Evolutionary conservation across 2,113 vertebrate genomes (phyloP), one percentile per base, ranked within the genome.

Genomic region (Okapia johnstoni): DNA sequence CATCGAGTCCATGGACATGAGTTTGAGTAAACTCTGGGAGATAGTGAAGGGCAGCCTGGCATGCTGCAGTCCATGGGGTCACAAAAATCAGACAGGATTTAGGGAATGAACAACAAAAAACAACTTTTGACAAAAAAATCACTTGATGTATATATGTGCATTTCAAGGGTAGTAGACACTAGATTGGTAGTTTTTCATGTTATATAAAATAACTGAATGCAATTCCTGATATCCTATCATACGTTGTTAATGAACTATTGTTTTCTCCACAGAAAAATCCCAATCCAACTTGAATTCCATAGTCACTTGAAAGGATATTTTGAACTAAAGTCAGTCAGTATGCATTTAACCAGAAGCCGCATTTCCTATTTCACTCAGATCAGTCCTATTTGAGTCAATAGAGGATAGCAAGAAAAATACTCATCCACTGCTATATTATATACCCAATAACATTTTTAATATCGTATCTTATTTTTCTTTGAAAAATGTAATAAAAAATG

Each of bases 311-410:
- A 88, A 95, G 43, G 4, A 21, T 94, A 86, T 76, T 86, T 15
- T 96, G 61, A 90, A 96, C 19, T 85, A 85, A 94, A 58, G 83
- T 0, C n/a, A 93, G 55, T 79, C 61, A 96, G 48, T 79, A 96
- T 30, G 9, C 14, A 85, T 86, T 83, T 92, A 96, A 86, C 6
- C 12, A 19, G 30, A 92, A 89, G 70, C 21, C 46, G 28, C 14
- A 2, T 48, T 92, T 54, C n/a, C 87, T 87, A 36, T 84, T 89
- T 33, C 25, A 89, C 14, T 66, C 76, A 23, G 89, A 57, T 57
- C 21, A 52, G 33, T 14, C 10, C 1, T 48, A 48, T 89, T 86
- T 93, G 26, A 66, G 21, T 93, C 83, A 96, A 84, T 84, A 17
- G 26, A 76, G 16, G 96, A 43, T 2, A 25, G 15, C 40, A 36